These are phyloP conservation scores for Microtus richardsoni DNA, from an alignment of 2,113 vertebrate species.

Conservation along the genomic window DNA sequence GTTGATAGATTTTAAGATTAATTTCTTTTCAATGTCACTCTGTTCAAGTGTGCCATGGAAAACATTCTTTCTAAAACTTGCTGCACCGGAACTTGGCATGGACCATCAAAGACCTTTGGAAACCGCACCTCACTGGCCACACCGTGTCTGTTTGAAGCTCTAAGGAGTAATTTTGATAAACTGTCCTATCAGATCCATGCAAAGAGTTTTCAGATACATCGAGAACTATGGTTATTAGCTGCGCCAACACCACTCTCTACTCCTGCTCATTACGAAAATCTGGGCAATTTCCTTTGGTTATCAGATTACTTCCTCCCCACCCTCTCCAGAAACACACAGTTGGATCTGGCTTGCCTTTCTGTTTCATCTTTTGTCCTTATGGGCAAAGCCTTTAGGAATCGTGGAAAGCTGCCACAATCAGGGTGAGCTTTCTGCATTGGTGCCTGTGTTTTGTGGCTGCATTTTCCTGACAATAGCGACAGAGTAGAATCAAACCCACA, in stretches of 20 bases:
- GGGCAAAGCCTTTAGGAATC: constrained; percentile 29
- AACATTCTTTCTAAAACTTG: not conserved
- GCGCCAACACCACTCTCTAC: not conserved
- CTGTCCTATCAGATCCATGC: not conserved
- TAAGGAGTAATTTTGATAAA: constrained; percentile 38
- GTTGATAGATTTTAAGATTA: constrained; percentile 36
- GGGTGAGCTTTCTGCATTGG: not conserved
- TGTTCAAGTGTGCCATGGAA: not conserved
- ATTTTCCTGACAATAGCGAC: constrained; percentile 5
- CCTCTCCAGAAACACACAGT: constrained; percentile 26
- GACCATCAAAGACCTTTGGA: not conserved
- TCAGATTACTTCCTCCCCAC: not conserved
- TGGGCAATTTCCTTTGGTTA: not conserved
- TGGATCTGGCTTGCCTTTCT: constrained; percentile 17
- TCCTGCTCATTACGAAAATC: constrained; percentile 29
- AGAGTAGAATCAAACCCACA: constrained; percentile 1
- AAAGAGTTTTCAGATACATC: constrained; percentile 32
- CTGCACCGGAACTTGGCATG: not conserved
- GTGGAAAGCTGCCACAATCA: constrained; percentile 5
- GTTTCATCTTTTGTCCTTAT: constrained; percentile 44
- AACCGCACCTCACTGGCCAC: not conserved
- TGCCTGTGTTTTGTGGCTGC: not conserved
- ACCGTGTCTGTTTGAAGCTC: not conserved
- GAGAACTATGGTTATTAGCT: not conserved
- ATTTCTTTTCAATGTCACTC: not conserved